These are phyloP conservation scores for Drosophila tripunctata DNA, from an alignment of 2,888 invertebrate genomes.

Conservation along the genomic window DNA sequence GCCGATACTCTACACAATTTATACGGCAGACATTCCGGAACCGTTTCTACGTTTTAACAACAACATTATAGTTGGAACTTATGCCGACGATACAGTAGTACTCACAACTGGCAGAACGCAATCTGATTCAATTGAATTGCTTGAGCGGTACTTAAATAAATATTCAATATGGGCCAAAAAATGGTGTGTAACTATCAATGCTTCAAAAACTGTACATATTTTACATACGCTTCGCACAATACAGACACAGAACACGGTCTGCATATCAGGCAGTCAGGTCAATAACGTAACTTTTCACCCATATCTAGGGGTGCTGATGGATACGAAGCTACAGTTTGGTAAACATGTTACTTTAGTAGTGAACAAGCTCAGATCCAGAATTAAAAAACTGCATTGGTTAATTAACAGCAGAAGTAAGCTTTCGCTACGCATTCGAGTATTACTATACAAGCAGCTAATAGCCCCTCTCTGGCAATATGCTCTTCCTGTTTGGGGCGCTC, in stretches of 20 bases:
- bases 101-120: background rate
- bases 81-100: background rate
- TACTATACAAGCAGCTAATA: background rate
- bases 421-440: background rate
- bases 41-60: background rate
- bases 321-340: background rate
- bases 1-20: background rate
- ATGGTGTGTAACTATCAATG: background rate
- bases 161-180: background rate
- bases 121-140: background rate
- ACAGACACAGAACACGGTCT: background rate
- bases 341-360: background rate
- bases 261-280: background rate
- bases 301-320: background rate
- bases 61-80: background rate
- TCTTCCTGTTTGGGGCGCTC: background rate
- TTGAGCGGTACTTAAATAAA: background rate
- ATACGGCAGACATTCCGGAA: background rate
- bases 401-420: background rate
- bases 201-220: background rate
- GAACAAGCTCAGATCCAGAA: background rate
- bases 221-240: background rate
- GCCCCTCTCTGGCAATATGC: background rate
- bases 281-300: background rate
- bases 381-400: background rate